A percentile compares a stretch with the other conserved stretches of the same genome.
phyloP scores from a whole-genome alignment of 2,797 vertebrate species.

The Podargus strigoides region DNA sequence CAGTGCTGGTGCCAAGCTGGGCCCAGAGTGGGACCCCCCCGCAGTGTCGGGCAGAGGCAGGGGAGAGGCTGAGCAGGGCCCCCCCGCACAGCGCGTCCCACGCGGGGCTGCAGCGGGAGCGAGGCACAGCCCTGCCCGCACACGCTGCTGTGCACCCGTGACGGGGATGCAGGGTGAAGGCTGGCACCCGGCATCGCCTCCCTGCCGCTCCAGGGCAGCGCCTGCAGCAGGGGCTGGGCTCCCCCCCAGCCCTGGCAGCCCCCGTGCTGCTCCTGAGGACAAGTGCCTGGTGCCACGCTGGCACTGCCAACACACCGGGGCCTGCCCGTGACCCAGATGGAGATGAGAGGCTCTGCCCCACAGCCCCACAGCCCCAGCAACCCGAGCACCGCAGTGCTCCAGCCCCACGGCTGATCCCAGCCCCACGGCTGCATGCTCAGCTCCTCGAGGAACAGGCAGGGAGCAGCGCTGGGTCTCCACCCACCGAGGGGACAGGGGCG shows the following conservation, averaged over 20 bases:
- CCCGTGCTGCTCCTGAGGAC: background rate
- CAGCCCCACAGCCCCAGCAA: background rate
- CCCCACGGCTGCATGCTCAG: fast-evolving
- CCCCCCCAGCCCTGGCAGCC: background rate
- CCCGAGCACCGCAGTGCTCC: fast-evolving
- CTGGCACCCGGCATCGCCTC: background rate
- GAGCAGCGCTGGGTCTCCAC: fast-evolving
- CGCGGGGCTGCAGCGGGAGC: background rate
- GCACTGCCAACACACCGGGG: fast-evolving
- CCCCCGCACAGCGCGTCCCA: background rate
- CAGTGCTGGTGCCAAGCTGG: fast-evolving
- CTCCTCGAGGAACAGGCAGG: background rate
- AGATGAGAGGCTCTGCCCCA: background rate
- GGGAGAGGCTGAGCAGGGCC: background rate
- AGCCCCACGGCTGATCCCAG: fast-evolving
- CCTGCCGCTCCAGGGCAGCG: background rate
- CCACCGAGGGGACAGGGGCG: background rate
- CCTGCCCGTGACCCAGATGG: background rate
- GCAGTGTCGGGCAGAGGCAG: fast-evolving
- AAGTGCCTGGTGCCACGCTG: background rate
- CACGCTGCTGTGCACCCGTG: background rate
- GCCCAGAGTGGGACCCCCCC: fast-evolving
- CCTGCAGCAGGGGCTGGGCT: background rate
- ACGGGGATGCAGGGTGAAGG: background rate
- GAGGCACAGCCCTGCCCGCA: background rate